Conservation (phyloP, 2,888 invertebrate genomes). For the Acronicta aceris region DNA sequence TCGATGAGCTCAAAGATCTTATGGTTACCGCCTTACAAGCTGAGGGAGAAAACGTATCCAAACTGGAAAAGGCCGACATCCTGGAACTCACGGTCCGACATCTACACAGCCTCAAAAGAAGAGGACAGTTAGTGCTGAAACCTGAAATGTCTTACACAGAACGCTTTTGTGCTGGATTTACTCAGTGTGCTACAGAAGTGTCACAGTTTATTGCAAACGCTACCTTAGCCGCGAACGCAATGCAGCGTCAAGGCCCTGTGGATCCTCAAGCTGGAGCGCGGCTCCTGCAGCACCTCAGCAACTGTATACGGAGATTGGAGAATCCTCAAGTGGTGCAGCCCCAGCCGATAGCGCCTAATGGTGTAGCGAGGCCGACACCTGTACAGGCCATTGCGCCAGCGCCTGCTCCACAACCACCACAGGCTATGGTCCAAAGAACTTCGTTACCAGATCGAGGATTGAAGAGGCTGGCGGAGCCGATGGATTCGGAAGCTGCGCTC, state of each 20-base stretch:
- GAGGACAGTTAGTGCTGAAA: conserved; percentile 89
- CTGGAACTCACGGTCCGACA: conserved; percentile 95
- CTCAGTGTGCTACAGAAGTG: conserved; percentile 96
- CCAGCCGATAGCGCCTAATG: conserved; percentile 85
- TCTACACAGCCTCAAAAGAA: conserved; percentile 93
- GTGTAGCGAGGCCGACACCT: conserved; percentile 83
- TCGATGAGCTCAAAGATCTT: conserved; percentile 96
- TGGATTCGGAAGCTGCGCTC: conserved; percentile 76
- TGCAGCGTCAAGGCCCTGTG: conserved; percentile 91
- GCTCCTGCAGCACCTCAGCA: conserved; percentile 94
- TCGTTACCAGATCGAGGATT: conserved; percentile 73
- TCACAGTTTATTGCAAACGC: conserved; percentile 90
- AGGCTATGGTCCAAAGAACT: conserved; percentile 67
- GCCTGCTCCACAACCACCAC: conserved; percentile 63
- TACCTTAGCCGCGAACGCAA: conserved; percentile 94
- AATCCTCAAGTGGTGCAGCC: conserved; percentile 90
- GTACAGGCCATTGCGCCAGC: conserved; percentile 75
- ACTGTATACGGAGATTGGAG: conserved; percentile 92
- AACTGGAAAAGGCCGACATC: conserved; percentile 96
- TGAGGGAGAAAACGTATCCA: conserved; percentile 96
- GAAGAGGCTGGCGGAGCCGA: conserved; percentile 78
- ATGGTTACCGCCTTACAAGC: conserved; percentile 96
- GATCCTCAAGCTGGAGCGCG: conserved; percentile 95
- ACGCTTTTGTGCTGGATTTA: conserved; percentile 95
- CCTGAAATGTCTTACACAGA: conserved; percentile 93